Evolutionary conservation across 1,140 invertebrate genomes (phyloP).

Genomic region (Diuraphis noxia): DNA sequence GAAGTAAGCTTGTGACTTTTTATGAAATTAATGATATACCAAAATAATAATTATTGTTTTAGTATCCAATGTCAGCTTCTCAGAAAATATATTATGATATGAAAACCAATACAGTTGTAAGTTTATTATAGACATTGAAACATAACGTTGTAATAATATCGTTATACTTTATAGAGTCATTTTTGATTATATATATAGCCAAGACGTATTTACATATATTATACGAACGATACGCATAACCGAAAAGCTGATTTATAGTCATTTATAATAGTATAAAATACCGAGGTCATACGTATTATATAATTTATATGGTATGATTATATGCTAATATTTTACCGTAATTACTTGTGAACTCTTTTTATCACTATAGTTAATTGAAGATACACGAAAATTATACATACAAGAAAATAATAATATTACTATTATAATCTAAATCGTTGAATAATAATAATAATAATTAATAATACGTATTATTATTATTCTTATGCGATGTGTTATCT

Average conservation of each 20-base stretch:
- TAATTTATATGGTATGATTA: slow-evolving; percentile 1
- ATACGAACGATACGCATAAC: background rate
- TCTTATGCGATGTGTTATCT: background rate
- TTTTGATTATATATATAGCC: background rate
- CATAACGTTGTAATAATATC: background rate
- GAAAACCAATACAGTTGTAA: background rate
- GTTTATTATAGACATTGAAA: background rate
- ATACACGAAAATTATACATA: background rate
- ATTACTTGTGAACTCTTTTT: slow-evolving; percentile 18
- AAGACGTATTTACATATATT: background rate
- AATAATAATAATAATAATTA: background rate
- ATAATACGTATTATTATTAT: background rate
- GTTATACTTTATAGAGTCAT: background rate
- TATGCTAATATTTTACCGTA: slow-evolving; percentile 5
- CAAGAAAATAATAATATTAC: background rate
- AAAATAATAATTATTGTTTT: background rate
- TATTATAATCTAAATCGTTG: background rate
- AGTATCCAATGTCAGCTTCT: background rate
- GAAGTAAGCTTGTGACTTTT: no score
- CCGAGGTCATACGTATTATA: background rate
- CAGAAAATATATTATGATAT: background rate
- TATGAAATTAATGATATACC: no score
- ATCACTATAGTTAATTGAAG: background rate
- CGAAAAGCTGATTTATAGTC: background rate
- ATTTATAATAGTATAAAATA: background rate